Evolutionary conservation across 2,113 vertebrate genomes (phyloP).

Genomic region (Lophura nycthemera): DNA sequence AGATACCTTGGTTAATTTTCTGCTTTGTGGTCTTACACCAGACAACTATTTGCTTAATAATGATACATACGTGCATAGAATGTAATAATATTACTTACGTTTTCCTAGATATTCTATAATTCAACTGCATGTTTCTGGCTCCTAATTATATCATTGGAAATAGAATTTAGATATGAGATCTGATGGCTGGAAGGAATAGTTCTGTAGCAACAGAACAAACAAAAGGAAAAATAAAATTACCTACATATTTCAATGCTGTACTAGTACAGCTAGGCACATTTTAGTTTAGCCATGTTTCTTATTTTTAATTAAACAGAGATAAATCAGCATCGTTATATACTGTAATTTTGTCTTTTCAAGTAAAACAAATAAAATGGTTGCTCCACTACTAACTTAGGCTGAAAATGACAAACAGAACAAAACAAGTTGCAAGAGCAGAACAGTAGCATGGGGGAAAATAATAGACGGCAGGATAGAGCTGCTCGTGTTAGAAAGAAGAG

Average conservation of each 20-base stretch:
- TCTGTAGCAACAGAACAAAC: background rate
- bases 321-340: conserved; percentile 9
- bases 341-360: background rate
- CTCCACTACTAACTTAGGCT: background rate
- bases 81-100: conserved; percentile 20
- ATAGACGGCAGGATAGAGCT: background rate
- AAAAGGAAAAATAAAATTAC: conserved; percentile 18
- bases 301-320: conserved; percentile 55
- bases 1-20: conserved; percentile 40
- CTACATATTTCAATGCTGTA: conserved; percentile 17
- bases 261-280: background rate
- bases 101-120: background rate
- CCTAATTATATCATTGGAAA: conserved; percentile 9
- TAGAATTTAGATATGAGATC: background rate
- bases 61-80: background rate
- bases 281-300: background rate
- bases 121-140: background rate
- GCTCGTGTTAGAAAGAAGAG: background rate
- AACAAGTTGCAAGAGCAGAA: background rate
- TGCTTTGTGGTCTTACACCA: conserved; percentile 6
- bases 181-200: conserved; percentile 10
- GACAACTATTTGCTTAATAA: conserved; percentile 32
- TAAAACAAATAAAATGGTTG: background rate
- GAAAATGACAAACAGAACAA: background rate
- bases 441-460: background rate